These are phyloP conservation scores for Agrenia bidenticulata DNA, from an alignment of 2,888 invertebrate species.

Conservation along the genomic window DNA sequence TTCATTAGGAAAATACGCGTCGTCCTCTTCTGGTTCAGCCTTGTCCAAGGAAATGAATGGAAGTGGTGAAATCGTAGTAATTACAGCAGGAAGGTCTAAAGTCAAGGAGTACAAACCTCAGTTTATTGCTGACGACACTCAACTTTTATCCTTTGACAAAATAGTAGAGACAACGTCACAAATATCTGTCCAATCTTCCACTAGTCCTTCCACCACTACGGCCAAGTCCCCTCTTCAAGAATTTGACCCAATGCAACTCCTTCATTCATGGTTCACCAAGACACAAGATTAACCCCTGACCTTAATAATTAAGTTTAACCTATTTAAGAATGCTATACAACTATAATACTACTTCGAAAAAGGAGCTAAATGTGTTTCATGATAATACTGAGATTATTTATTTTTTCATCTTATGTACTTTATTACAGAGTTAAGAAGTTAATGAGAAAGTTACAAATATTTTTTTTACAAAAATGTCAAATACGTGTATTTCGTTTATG, in stretches of 20 bases:
- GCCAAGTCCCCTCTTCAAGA: slow-evolving; percentile 48
- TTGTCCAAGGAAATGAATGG: slow-evolving; percentile 37
- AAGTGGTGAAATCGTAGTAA: slow-evolving; percentile 48
- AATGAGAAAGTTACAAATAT: no score
- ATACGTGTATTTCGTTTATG: no score
- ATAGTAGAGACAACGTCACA: slow-evolving; percentile 31
- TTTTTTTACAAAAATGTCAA: no score
- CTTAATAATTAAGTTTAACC: background rate
- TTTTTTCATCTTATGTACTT: no score
- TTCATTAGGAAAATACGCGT: slow-evolving; percentile 31
- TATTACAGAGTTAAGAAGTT: no score
- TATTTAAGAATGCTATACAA: background rate
- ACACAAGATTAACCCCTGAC: slow-evolving; percentile 19
- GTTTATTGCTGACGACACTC: slow-evolving; percentile 46
- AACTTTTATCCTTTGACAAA: slow-evolving; percentile 50
- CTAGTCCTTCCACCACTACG: slow-evolving; percentile 30
- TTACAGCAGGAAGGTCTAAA: slow-evolving; percentile 49
- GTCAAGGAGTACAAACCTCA: slow-evolving; percentile 53
- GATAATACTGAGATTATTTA: no score
- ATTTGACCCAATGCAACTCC: slow-evolving; percentile 51
- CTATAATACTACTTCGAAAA: no score
- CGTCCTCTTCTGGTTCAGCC: slow-evolving; percentile 26
- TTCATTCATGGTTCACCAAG: slow-evolving; percentile 50
- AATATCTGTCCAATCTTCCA: slow-evolving; percentile 8
- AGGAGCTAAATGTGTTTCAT: no score